A percentile compares a stretch with the other conserved stretches of the same genome.
phyloP scores from a whole-genome alignment of 2,888 invertebrate genomes.

The Clivina fossor region DNA sequence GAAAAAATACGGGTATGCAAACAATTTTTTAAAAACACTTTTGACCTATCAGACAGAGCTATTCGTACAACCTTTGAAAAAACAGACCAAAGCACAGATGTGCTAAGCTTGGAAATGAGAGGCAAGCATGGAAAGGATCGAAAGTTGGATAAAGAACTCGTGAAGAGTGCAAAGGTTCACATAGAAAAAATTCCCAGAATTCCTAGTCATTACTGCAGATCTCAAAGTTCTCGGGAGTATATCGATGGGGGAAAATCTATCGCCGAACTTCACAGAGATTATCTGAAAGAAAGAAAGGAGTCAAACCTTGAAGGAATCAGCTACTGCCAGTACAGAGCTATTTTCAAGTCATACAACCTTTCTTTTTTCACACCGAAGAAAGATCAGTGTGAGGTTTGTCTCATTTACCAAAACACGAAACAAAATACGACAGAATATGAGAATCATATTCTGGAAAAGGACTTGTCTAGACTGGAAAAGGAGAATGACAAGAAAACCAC shows the following conservation, averaged over 20 bases:
- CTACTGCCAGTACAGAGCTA: conserved; percentile 20
- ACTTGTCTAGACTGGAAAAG: conserved; percentile 29
- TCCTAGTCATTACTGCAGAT: conserved; percentile 34
- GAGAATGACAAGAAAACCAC: conserved; percentile 26
- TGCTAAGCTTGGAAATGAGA: conserved; percentile 28
- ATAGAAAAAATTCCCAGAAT: conserved; percentile 35
- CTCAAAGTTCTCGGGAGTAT: conserved; percentile 30
- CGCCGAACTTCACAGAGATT: conserved; percentile 10
- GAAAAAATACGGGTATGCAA: conserved; percentile 28
- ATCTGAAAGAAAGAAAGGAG: conserved; percentile 20
- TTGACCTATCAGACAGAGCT: conserved; percentile 28
- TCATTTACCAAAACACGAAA: conserved; percentile 25
- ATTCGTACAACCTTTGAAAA: conserved; percentile 26
- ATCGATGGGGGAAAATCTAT: conserved; percentile 20
- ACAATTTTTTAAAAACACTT: conserved; percentile 26
- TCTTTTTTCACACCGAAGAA: conserved; percentile 34
- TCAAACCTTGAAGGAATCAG: conserved; percentile 16
- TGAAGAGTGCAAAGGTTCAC: conserved; percentile 29
- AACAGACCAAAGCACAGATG: conserved; percentile 25
- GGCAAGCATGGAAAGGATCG: conserved; percentile 28
- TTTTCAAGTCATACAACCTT: too few species aligned
- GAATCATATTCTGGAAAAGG: conserved; percentile 26
- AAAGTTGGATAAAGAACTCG: conserved; percentile 27
- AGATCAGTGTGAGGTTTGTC: conserved; percentile 30
- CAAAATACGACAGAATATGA: conserved; percentile 19